These are phyloP conservation scores for Bubo scandiacus DNA, from an alignment of 2,113 vertebrate genomes.

Conservation along the genomic window DNA sequence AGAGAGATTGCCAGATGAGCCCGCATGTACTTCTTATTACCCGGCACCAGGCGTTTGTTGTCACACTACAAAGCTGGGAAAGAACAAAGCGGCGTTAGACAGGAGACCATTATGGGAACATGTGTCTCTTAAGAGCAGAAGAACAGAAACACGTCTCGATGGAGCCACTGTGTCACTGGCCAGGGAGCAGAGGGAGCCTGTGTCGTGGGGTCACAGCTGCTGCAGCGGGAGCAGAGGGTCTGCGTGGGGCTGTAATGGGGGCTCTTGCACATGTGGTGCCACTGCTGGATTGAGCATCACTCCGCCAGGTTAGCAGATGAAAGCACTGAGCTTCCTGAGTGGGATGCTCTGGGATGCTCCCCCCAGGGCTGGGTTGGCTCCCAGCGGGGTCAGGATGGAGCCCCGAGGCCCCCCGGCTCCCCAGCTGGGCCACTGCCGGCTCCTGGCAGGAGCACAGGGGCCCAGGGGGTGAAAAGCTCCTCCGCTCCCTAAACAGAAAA, in stretches of 20 bases:
- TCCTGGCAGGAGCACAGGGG: background rate
- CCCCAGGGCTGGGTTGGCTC: background rate
- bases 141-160: background rate
- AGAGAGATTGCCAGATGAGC: background rate
- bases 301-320: background rate
- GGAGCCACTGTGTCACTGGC: background rate
- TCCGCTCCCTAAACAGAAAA: background rate
- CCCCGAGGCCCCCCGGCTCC: background rate
- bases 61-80: background rate
- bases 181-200: background rate
- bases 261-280: background rate
- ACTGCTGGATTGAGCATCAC: background rate
- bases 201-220: accelerated
- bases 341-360: background rate
- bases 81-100: background rate
- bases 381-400: accelerated
- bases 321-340: background rate
- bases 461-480: background rate
- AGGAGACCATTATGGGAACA: background rate
- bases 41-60: background rate
- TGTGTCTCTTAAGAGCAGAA: background rate
- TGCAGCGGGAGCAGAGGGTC: background rate
- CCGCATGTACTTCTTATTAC: too few species aligned
- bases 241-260: background rate
- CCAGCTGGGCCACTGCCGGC: background rate